Evolutionary conservation across 1,140 invertebrate genomes (phyloP).

Genomic region (Cheumatopsyche charites): DNA sequence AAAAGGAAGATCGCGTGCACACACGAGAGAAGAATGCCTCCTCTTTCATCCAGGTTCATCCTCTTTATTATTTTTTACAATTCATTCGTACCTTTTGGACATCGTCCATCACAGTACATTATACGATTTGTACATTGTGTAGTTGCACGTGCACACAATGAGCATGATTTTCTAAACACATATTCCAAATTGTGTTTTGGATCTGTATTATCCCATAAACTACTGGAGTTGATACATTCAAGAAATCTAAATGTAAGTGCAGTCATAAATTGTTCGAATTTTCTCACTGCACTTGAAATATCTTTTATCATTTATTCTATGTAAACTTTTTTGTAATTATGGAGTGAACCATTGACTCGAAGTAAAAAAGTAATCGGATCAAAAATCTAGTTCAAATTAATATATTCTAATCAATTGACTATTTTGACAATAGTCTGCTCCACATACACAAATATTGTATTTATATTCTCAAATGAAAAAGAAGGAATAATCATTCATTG

Average conservation of each 20-base stretch:
- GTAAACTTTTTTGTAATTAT: too few relatives aligned
- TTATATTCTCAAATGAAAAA: too few relatives aligned
- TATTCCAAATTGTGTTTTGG: slow-evolving; percentile 3
- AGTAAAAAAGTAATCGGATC: too few relatives aligned
- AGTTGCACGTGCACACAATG: slow-evolving; percentile 14
- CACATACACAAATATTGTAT: too few relatives aligned
- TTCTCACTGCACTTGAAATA: neutral
- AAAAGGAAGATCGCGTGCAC: slow-evolving; percentile 41
- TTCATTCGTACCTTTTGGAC: slow-evolving; percentile 1
- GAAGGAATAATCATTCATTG: too few relatives aligned
- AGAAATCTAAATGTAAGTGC: neutral
- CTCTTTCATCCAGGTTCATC: slow-evolving; percentile 12
- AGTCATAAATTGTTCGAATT: neutral
- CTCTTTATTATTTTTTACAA: slow-evolving; percentile 4
- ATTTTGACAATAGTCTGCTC: too few relatives aligned
- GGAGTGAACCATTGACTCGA: too few relatives aligned
- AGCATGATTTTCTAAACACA: neutral
- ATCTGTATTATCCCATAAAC: neutral
- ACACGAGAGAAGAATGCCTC: slow-evolving; percentile 11
- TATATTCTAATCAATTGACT: too few relatives aligned
- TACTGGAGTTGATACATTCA: neutral
- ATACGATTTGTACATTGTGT: neutral
- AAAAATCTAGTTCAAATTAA: too few relatives aligned
- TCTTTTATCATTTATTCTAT: neutral
- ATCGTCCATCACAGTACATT: neutral